phyloP scores from a whole-genome alignment of 2,888 invertebrate genomes.

The Epirrita christyi region DNA sequence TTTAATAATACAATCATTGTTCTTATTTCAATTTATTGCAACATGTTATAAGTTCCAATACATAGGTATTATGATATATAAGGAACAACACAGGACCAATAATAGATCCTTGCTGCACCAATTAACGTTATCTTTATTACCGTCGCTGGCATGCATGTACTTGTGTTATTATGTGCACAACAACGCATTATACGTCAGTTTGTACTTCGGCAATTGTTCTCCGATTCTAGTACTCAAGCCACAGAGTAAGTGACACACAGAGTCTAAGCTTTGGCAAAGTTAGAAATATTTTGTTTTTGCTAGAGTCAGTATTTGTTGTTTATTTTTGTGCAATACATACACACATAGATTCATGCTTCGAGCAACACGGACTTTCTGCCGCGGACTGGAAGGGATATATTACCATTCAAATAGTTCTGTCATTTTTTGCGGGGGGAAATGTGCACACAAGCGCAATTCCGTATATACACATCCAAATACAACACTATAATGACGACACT shows the following conservation, averaged over 20 bases:
- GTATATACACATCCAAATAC: no score
- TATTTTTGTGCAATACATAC: no score
- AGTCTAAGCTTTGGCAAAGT: background rate
- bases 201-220: slow-evolving; percentile 38
- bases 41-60: background rate
- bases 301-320: no score
- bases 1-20: background rate
- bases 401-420: no score
- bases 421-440: no score
- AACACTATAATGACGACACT: no score
- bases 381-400: no score
- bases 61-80: background rate
- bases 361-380: no score
- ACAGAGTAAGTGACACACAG: background rate
- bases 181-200: slow-evolving; percentile 45
- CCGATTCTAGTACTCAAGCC: slow-evolving; percentile 1
- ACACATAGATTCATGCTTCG: no score
- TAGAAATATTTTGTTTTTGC: background rate
- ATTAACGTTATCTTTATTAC: slow-evolving; percentile 41
- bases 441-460: no score
- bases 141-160: slow-evolving; percentile 19
- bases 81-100: slow-evolving; percentile 31
- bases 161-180: slow-evolving; percentile 27
- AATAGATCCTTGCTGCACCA: slow-evolving; percentile 33
- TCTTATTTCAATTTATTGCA: background rate